Evolutionary conservation across 2,113 vertebrate species (phyloP).

Genomic region (Brienomyrus longianalis): DNA sequence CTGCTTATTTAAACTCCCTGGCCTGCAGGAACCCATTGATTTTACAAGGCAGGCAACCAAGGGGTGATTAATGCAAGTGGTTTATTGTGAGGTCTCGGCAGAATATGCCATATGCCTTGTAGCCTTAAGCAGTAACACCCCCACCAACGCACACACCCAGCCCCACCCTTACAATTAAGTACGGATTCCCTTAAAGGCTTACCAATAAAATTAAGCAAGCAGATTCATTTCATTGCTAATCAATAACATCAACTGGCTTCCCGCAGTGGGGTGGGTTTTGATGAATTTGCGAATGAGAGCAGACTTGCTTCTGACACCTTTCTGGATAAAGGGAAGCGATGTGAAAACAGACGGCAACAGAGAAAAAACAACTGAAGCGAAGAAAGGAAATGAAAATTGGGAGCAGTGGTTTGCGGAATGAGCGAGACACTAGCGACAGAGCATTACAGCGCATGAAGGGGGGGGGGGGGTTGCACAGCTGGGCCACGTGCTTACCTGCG

Average conservation of each 20-base stretch:
- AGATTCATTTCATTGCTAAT: slow-evolving; percentile 13
- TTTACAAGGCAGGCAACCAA: background rate
- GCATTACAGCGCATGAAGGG: background rate
- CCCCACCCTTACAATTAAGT: background rate
- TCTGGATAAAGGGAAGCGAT: background rate
- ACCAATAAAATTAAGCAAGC: slow-evolving; percentile 11
- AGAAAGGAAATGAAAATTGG: background rate
- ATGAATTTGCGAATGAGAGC: background rate
- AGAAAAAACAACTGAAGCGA: background rate
- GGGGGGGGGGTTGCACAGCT: background rate
- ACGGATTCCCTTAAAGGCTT: background rate
- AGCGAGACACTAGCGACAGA: background rate
- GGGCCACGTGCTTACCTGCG: slow-evolving; percentile 72
- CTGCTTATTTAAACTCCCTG: background rate
- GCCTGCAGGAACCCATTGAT: background rate
- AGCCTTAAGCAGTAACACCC: background rate
- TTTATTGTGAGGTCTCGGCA: background rate
- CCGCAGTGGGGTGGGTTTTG: background rate
- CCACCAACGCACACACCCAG: background rate
- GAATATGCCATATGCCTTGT: background rate
- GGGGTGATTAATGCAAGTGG: background rate
- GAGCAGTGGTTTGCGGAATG: background rate
- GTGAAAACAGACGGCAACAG: slow-evolving; percentile 6
- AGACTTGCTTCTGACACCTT: background rate
- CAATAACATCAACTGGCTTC: background rate